These are phyloP conservation scores for Percopsis transmontana DNA, from an alignment of 2,113 vertebrate genomes.

Conservation along the genomic window DNA sequence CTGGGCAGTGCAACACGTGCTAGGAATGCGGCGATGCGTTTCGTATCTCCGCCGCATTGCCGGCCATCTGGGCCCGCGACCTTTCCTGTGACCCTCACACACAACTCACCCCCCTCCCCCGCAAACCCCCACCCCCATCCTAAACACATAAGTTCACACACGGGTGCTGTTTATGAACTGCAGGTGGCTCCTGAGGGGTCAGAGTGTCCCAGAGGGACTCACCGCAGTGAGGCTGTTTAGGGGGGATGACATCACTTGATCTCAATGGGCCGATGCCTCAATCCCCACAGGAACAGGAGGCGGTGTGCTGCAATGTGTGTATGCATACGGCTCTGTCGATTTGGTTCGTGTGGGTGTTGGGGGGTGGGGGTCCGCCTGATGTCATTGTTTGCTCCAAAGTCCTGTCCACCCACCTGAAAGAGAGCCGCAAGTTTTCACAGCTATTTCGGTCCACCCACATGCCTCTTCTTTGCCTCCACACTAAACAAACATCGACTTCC, in stretches of 20 bases:
- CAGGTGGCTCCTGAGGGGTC: conserved; percentile 66
- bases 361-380: conserved; percentile 43
- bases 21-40: conserved; percentile 56
- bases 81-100: conserved; percentile 33
- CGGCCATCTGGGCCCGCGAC: conserved; percentile 42
- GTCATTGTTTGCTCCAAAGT: conserved; percentile 51
- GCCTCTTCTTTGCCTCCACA: conserved; percentile 37
- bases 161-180: conserved; percentile 50
- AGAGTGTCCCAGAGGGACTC: conserved; percentile 42
- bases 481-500: conserved; percentile 56
- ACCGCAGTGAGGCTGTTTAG: conserved; percentile 44
- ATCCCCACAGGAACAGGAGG: conserved; percentile 20
- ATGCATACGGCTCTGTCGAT: not conserved
- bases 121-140: not conserved
- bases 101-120: no score
- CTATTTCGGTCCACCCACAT: conserved; percentile 60
- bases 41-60: conserved; percentile 27
- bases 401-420: conserved; percentile 51
- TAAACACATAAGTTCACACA: conserved; percentile 2
- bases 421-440: conserved; percentile 36
- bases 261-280: conserved; percentile 23
- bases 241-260: conserved; percentile 67
- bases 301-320: conserved; percentile 13
- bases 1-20: conserved; percentile 20
- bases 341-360: not conserved